Evolutionary conservation across 37 sponge, comb jelly and placozoan species (phyloP).

Genomic region (Ianthella basta): DNA sequence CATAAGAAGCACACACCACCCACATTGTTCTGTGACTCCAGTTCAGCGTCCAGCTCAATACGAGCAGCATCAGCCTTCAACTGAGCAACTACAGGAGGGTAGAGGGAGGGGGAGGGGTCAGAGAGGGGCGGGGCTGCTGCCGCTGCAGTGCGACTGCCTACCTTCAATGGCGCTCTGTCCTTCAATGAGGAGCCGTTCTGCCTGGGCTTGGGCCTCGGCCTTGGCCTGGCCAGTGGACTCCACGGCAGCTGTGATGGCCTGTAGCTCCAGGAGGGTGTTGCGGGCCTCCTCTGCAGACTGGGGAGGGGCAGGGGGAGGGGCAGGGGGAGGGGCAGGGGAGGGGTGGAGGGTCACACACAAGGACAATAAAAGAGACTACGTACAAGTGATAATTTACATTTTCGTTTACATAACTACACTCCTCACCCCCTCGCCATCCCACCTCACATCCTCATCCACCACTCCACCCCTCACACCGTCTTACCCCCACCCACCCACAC

Average conservation of each 20-base stretch:
- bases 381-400: no score
- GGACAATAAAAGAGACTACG: not conserved
- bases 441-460: no score
- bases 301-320: not conserved
- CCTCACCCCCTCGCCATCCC: no score
- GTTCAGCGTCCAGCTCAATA: conserved; percentile 73
- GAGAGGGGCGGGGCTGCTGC: conserved; percentile 10
- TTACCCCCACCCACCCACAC: not conserved
- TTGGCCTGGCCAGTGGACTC: conserved; percentile 93
- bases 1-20: not conserved
- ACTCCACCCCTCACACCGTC: no score
- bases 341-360: not conserved
- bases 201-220: conserved; percentile 91
- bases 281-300: conserved; percentile 84
- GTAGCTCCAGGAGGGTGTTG: conserved; percentile 74
- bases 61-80: conserved; percentile 80
- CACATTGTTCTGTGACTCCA: conserved; percentile 69
- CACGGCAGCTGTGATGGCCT: conserved; percentile 89
- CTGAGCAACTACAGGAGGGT: conserved; percentile 62
- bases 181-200: conserved; percentile 89
- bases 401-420: no score
- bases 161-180: conserved; percentile 90
- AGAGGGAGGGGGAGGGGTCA: not conserved
- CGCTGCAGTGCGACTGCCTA: conserved; percentile 32
- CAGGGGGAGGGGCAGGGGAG: not conserved